phyloP scores from a whole-genome alignment of 2,113 vertebrate species.

The Hippocampus abdominalis region DNA sequence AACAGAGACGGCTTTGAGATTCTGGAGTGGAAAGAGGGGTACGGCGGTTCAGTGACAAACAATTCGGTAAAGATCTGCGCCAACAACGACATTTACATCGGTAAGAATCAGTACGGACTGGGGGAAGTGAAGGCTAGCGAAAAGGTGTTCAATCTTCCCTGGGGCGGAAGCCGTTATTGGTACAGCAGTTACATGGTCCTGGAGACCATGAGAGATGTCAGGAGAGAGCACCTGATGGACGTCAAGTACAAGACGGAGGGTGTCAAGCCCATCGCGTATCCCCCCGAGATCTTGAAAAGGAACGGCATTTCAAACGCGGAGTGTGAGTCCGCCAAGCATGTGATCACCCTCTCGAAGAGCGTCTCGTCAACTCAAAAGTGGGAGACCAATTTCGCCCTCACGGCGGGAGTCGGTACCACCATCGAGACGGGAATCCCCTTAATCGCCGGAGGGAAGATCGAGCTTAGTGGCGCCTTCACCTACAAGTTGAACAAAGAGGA shows the following conservation, averaged over 20 bases:
- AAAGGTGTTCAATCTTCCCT: constrained; percentile 51
- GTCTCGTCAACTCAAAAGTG: neutral
- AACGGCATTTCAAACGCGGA: constrained; percentile 41
- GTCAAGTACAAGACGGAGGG: constrained; percentile 42
- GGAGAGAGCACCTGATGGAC: constrained; percentile 40
- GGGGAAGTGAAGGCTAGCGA: constrained; percentile 51
- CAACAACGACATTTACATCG: constrained; percentile 37
- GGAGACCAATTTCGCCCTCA: neutral
- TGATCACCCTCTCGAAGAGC: constrained; percentile 1
- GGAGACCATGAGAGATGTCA: constrained; percentile 30
- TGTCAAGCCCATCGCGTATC: constrained; percentile 21
- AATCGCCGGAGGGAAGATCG: neutral
- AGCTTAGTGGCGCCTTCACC: neutral
- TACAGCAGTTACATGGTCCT: constrained; percentile 60
- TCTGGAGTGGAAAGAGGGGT: constrained; percentile 50
- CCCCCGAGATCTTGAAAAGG: constrained; percentile 40
- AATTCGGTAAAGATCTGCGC: constrained; percentile 42
- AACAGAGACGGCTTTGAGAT: constrained; percentile 62
- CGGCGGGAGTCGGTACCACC: neutral
- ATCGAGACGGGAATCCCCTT: neutral
- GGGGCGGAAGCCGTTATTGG: constrained; percentile 41
- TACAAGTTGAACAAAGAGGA: neutral
- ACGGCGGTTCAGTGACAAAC: constrained; percentile 35
- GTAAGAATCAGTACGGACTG: constrained; percentile 61
- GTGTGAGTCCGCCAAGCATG: constrained; percentile 40